Evolutionary conservation across 2,797 vertebrate species (phyloP).

Genomic region (Hippocampus kuda): DNA sequence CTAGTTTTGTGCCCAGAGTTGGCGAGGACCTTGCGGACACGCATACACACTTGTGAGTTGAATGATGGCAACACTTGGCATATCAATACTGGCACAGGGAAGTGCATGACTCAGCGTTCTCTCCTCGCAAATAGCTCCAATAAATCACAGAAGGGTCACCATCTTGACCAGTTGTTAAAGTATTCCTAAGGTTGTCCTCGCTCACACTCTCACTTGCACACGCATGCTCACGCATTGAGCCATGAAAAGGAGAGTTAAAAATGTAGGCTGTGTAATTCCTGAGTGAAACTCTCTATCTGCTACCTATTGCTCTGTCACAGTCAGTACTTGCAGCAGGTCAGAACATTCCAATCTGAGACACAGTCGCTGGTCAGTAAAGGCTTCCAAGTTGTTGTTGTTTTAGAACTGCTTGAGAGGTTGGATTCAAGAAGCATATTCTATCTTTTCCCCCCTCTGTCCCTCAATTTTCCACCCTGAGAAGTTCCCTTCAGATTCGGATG

Average conservation of each 20-base stretch:
- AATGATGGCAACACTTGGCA: neutral
- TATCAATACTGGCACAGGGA: neutral
- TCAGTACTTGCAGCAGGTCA: slow-evolving; percentile 45
- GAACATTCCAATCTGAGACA: slow-evolving; percentile 16
- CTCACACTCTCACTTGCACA: neutral
- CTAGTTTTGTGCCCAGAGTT: neutral
- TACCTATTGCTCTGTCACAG: slow-evolving; percentile 9
- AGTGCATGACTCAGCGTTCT: neutral
- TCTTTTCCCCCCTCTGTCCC: neutral
- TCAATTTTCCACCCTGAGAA: neutral
- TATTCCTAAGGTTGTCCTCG: neutral
- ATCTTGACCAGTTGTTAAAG: neutral
- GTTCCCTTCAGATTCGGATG: slow-evolving; percentile 10
- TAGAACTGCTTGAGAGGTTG: neutral
- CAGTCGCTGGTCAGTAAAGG: neutral
- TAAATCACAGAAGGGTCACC: neutral
- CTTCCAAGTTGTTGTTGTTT: neutral
- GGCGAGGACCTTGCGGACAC: neutral
- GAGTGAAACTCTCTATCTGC: neutral
- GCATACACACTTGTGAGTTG: neutral
- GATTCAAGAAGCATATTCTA: neutral
- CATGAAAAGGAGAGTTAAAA: neutral
- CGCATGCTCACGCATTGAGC: neutral
- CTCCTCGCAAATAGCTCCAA: neutral
- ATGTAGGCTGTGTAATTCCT: neutral